These are phyloP conservation scores for Aleadryas rufinucha DNA, from an alignment of 2,113 vertebrate species.

Conservation along the genomic window DNA sequence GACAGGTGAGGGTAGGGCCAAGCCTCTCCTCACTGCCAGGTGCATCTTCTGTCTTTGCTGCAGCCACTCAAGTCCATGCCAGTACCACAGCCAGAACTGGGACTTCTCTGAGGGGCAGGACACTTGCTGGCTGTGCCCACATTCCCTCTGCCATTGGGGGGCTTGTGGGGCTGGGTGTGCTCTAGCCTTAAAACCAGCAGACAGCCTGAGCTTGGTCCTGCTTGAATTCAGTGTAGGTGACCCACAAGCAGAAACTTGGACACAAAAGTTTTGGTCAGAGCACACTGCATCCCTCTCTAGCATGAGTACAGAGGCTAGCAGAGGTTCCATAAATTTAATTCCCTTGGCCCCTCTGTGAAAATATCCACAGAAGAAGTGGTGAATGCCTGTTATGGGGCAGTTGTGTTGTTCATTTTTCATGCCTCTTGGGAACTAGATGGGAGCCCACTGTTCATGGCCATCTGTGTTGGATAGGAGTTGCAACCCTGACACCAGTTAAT, in stretches of 20 bases:
- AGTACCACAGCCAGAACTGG: not conserved
- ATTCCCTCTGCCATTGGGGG: rapidly evolving
- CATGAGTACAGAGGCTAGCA: not conserved
- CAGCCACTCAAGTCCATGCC: not conserved
- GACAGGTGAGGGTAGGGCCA: not conserved
- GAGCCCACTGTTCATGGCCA: not conserved
- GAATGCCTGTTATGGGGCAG: not conserved
- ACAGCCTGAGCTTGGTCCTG: not conserved
- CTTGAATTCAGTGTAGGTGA: not conserved
- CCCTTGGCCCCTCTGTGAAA: not conserved
- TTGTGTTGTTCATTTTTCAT: not conserved
- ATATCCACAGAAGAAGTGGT: not conserved
- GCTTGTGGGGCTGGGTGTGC: not conserved
- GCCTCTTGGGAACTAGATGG: not conserved
- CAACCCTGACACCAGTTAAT: not conserved
- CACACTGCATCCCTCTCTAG: rapidly evolving
- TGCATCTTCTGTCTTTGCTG: not conserved
- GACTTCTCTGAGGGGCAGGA: not conserved
- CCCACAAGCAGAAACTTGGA: not conserved
- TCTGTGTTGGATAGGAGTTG: not conserved
- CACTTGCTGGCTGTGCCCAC: not conserved
- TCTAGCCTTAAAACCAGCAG: rapidly evolving
- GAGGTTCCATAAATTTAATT: not conserved
- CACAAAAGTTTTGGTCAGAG: not conserved
- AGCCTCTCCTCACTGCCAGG: not conserved